Evolutionary conservation across 2,113 vertebrate species (phyloP), one percentile per base, ranked within the genome.

Genomic region (Collichthys lucidus): DNA sequence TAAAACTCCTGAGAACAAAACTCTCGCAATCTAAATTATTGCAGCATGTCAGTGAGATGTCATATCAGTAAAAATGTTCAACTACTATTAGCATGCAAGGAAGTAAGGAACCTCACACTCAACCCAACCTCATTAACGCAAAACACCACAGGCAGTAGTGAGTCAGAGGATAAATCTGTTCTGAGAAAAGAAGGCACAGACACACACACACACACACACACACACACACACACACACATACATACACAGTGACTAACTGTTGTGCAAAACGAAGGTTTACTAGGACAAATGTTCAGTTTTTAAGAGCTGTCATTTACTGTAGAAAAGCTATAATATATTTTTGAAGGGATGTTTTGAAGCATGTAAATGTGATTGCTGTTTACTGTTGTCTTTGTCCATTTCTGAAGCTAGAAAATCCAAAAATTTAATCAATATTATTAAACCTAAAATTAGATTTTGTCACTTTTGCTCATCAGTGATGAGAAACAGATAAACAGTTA

Each of bases 91-190:
- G 15, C 7, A 74, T 35, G 17, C 67, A 57, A 26, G 26, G 40
- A 56, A 59, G 47, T 52, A 47, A 9, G 52, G 46, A 66, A 61
- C 20, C 26, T 71, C 46, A 63, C 49, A n/a, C 29, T 67, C 63
- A 59, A 22, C 35, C 20, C 42, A 55, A 71, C n/a, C n/a, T 78
- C 15, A 78, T 73, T 85, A 46, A 80, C 19, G 61, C 46, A 67
- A 81, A 74, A 50, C 56, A 56, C 56, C 57, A 56, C 47, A 31
- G 56, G 69, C 78, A 50, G 26, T 2, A 17, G n/a, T 66, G 61
- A 81, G 68, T 77, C 44, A 77, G 12, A 73, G 40, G 50, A 73
- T 68, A 1, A 26, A 60, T 77, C 31, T 66, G 69, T 31, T 62
- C 40, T 24, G 35, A 61, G 22, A 50, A 40, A 26, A 49, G 46